Base-by-base conservation (phyloP, 1,140 invertebrate species). In the Aethina tumida region DNA sequence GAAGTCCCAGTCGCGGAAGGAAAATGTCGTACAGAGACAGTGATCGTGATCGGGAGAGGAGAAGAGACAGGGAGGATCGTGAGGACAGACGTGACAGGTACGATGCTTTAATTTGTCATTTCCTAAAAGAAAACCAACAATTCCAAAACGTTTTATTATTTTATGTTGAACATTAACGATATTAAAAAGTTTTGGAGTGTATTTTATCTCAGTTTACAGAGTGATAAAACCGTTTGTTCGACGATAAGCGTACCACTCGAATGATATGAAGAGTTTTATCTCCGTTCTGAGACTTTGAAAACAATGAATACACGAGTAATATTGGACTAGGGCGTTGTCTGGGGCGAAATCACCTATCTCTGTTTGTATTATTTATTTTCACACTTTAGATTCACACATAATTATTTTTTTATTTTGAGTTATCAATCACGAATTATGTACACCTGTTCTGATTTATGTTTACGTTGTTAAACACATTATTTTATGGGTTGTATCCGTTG, bases 1-100 rank as follows among this genome's bases (percentile, higher is more conserved):
- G 59, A 32, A 62, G 59, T 41, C 59, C 53, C 2, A 62, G 58
- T 36, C 52, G 55, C n/a, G 46, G 45, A 8, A 44, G 56, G 14
- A 59, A 58, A 35, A 37, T 49, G 26, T 47, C n/a, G n/a, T n/a
- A 43, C 15, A 42, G 41, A 18, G 46, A 55, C 20, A 47, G 55
- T 29, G 58, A 59, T 4, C 40, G 55, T 12, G 54, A 55, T 7
- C 39, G 55, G 21, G 52, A 40, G 16, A 35, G 42, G 8, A 34
- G 34, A 10, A 31, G 41, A 29, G 3, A 33, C 9, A 37, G 52
- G 25, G 47, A 49, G 12, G 53, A 55, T 24, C 42, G 53, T 20
- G 39, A 50, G 40, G 47, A 58, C 34, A 47, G 52, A 39, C 45
- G 27, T 40, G 35, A 13, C 17, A 24, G 22, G 22, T 24, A 30